Base-by-base conservation (phyloP, 2,113 vertebrate species). In the Hydrolagus affinis region DNA sequence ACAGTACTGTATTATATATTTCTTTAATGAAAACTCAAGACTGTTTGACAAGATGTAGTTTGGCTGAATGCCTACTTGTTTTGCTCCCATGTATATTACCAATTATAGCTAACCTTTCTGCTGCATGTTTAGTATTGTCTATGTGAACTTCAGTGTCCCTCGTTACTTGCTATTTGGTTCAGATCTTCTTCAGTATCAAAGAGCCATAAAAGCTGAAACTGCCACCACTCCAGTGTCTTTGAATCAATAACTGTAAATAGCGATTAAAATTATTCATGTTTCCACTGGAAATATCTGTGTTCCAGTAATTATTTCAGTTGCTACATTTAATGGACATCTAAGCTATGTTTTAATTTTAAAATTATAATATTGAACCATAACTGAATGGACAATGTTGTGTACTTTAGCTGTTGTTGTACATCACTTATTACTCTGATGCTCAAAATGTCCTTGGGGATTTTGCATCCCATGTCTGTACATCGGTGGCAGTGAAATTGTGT, bases 401-500 rank as follows among this genome's bases (percentile, higher is more conserved):
- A 59, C 88, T 86, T 87, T 83, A 87, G 87, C 89, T 91, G 89
- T 92, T 92, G 91, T 92, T 89, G 89, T 90, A 89, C 89, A 90
- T 87, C 88, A 88, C 88, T 71, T 86, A 86, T 93, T 93, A 90
- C 88, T 91, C 87, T 91, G 89, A 90, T 88, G 93, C 91, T 91
- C 89, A 89, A 87, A 89, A 64, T 88, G 88, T 89, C 93, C 90
- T 91, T 85, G 68, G 89, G 91, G 93, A 91, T 86, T 83, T 17
- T 87, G 66, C 25, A 12, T 86, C 87, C 88, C 90, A 66, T 74
- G 56, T 89, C 85, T 91, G 90, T 88, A 90, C 90, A 90, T 93
- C 90, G 93, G 89, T 89, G 89, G 87, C 92, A 91, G 90, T 91
- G 94, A 95, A 96, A 96, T 95, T 95, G 93, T 90, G 94, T 96